A percentile compares a stretch with the other conserved stretches of the same genome.
Evolutionary conservation across 2,888 invertebrate genomes (phyloP).

Genomic region (Thymelicus lineola): DNA sequence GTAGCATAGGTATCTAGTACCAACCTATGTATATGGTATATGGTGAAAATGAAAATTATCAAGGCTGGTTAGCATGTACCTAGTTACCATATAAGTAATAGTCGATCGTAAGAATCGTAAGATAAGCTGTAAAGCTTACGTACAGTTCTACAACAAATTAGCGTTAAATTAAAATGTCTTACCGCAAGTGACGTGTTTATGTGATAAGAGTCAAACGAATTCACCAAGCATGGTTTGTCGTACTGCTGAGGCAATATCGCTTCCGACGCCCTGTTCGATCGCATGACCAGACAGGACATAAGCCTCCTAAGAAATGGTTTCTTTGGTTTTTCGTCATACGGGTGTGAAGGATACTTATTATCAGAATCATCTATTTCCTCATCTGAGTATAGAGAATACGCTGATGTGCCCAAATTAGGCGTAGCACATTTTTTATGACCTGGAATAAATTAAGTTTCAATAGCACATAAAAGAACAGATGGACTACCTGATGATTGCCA

Average conservation of each 20-base stretch:
- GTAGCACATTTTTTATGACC: constrained; percentile 62
- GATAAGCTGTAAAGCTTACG: too few relatives aligned
- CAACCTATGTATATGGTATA: too few relatives aligned
- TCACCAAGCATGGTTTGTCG: constrained; percentile 50
- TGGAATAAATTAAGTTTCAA: constrained; percentile 46
- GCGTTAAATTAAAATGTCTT: constrained; percentile 43
- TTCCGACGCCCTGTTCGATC: constrained; percentile 54
- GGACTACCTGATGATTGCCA: too few relatives aligned
- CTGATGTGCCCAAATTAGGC: constrained; percentile 72
- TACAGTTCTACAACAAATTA: neutral
- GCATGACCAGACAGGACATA: constrained; percentile 71
- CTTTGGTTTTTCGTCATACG: constrained; percentile 49
- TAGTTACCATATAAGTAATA: too few relatives aligned
- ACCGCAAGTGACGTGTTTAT: constrained; percentile 71
- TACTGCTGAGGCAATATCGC: constrained; percentile 46
- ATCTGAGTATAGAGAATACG: constrained; percentile 58
- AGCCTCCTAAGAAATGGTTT: constrained; percentile 68
- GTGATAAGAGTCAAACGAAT: constrained; percentile 70
- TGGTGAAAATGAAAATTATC: too few relatives aligned
- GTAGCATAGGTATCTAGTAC: too few relatives aligned
- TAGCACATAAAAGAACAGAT: too few relatives aligned
- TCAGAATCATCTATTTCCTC: constrained; percentile 40
- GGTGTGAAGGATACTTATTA: neutral
- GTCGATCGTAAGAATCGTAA: too few relatives aligned
- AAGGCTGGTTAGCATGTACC: too few relatives aligned